Percentiles rank a stretch among this genome's conserved stretches.
These are phyloP conservation scores for Salvelinus alpinus DNA, from an alignment of 2,113 vertebrate genomes.

Conservation along the genomic window DNA sequence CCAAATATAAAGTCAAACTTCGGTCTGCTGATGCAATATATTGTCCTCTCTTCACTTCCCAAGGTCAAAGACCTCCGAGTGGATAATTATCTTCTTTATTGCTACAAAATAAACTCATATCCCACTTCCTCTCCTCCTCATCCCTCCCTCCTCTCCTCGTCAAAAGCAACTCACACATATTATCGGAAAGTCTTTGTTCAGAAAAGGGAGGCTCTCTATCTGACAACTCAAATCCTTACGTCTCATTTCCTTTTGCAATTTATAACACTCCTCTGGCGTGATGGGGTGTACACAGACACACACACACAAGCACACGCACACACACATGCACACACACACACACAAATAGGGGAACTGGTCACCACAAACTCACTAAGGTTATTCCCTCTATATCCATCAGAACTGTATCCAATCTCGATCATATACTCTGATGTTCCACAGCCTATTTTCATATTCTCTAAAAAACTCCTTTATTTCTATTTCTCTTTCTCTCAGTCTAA, in stretches of 20 bases:
- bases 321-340: background rate
- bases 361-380: constrained; percentile 9
- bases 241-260: constrained; percentile 33
- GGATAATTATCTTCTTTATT: constrained; percentile 8
- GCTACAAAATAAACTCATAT: background rate
- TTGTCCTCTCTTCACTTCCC: background rate
- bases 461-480: constrained; percentile 5
- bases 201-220: constrained; percentile 8
- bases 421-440: constrained; percentile 21
- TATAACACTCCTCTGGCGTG: constrained; percentile 29
- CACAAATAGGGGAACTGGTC: background rate
- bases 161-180: constrained; percentile 10
- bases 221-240: constrained; percentile 25
- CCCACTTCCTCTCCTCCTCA: background rate
- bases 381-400: constrained; percentile 19
- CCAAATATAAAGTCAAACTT: no score
- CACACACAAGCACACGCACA: constrained; percentile 17
- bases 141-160: background rate
- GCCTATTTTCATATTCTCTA: constrained; percentile 33
- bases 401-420: constrained; percentile 22
- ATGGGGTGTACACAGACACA: constrained; percentile 16
- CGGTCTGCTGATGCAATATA: background rate
- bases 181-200: constrained; percentile 16
- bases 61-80: background rate
- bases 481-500: no score